These are phyloP conservation scores for Hippotragus niger DNA, from an alignment of 2,113 vertebrate genomes.

Conservation along the genomic window DNA sequence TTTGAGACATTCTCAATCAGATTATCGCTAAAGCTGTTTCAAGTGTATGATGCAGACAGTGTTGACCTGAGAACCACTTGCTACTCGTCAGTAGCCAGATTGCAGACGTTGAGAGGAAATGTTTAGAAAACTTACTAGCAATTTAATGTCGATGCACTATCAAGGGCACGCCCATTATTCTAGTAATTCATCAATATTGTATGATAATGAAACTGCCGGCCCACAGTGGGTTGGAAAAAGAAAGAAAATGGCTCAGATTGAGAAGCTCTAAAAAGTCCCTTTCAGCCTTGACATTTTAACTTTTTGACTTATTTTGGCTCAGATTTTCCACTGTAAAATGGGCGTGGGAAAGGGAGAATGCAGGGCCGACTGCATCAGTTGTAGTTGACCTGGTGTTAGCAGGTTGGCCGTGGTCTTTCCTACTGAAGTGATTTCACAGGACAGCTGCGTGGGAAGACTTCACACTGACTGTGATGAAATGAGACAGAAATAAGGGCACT, in stretches of 20 bases:
- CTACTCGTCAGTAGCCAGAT: background rate
- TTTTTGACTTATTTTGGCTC: background rate
- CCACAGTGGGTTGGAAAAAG: background rate
- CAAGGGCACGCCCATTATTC: background rate
- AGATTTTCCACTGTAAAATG: background rate
- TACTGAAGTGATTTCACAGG: background rate
- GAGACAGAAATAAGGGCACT: background rate
- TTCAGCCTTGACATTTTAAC: background rate
- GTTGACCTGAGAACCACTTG: background rate
- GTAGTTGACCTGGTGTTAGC: background rate
- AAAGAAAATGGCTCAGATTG: background rate
- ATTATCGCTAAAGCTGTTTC: background rate
- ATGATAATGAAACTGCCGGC: background rate
- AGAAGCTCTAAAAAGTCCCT: background rate
- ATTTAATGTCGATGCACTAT: background rate
- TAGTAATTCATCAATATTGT: background rate
- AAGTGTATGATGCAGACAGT: background rate
- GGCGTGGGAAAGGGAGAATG: too few species aligned
- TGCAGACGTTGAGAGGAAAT: background rate
- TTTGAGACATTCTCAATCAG: background rate
- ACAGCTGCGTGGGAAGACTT: background rate
- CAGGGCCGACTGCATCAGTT: fast-evolving
- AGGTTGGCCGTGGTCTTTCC: background rate
- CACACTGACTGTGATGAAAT: background rate
- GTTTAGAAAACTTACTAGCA: background rate